phyloP scores from a whole-genome alignment of 2,888 invertebrate species.

The Acanthosepion pharaonis region DNA sequence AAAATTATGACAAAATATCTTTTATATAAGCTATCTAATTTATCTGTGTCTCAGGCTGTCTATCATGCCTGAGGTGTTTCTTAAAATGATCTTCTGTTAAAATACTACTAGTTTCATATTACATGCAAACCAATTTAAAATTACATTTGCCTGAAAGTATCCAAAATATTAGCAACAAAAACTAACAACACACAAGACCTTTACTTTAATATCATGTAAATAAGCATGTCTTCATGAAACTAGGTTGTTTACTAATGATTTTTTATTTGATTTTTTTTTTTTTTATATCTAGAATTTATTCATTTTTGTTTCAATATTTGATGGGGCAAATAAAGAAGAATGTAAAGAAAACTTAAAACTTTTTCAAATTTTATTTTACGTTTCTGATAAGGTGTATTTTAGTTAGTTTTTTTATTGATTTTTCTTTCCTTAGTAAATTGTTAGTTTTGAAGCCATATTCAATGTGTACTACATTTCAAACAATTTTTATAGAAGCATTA shows the following conservation, averaged over 20 bases:
- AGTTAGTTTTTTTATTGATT: neutral
- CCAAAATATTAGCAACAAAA: neutral
- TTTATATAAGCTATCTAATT: neutral
- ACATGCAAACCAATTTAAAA: neutral
- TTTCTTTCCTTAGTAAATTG: neutral
- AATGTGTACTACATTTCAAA: too few species aligned
- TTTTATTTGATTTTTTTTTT: neutral
- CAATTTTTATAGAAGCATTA: too few species aligned
- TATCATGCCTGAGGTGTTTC: neutral
- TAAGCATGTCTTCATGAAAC: neutral
- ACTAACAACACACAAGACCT: neutral
- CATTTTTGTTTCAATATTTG: neutral
- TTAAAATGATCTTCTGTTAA: neutral
- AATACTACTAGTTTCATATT: neutral
- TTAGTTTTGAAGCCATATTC: too few species aligned
- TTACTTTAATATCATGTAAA: neutral
- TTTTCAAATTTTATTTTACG: neutral
- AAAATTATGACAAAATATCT: neutral
- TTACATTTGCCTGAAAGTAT: neutral
- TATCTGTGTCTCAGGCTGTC: neutral
- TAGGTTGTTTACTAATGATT: neutral
- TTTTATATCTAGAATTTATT: neutral
- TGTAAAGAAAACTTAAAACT: neutral
- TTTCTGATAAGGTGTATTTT: neutral
- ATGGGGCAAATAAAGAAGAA: neutral